A percentile compares a stretch with the other conserved stretches of the same genome.
Conservation (phyloP, 2,797 vertebrate genomes). For the Oreochromis mossambicus region DNA sequence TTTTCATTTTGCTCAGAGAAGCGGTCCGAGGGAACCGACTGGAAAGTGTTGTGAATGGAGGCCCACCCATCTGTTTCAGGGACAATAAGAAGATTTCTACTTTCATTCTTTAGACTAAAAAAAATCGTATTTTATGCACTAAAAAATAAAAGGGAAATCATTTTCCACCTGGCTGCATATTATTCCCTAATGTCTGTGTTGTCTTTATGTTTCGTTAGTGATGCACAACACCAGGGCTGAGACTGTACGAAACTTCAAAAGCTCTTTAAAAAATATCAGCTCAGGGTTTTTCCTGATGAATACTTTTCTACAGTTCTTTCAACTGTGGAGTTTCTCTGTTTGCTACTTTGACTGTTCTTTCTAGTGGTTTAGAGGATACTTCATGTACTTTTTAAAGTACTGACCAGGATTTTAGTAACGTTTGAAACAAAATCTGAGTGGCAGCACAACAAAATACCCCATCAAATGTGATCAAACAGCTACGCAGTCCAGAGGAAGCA, state of each 20-base stretch:
- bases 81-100: slow-evolving; percentile 40
- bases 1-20: slow-evolving; percentile 68
- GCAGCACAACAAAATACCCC: background rate
- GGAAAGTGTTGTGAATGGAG: slow-evolving; percentile 59
- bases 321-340: background rate
- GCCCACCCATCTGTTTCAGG: slow-evolving; percentile 60
- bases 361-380: background rate
- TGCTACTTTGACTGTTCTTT: background rate
- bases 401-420: background rate
- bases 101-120: slow-evolving; percentile 9
- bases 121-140: slow-evolving; percentile 7
- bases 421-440: background rate
- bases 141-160: background rate
- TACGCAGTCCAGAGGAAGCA: background rate
- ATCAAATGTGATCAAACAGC: background rate
- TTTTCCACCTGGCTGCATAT: slow-evolving; percentile 13
- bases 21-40: slow-evolving; percentile 56
- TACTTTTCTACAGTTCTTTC: background rate
- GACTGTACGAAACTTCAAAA: background rate
- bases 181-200: slow-evolving; percentile 11
- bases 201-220: background rate
- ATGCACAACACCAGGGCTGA: slow-evolving; percentile 3
- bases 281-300: background rate
- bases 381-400: background rate
- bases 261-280: background rate